phyloP scores from a whole-genome alignment of 2,797 vertebrate species.

The Austrolebias charrua region DNA sequence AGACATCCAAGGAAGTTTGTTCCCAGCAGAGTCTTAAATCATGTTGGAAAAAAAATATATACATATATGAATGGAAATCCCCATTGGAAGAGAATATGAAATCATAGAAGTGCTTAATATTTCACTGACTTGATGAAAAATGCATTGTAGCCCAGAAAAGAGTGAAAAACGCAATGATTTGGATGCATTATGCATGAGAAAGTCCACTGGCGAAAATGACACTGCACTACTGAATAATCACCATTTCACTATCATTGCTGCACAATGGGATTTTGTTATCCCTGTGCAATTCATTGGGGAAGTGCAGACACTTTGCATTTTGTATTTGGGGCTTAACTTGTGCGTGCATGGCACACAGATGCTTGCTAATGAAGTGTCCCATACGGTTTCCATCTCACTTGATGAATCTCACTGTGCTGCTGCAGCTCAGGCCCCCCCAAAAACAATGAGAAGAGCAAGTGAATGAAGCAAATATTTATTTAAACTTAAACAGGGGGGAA shows the following conservation, averaged over 20 bases:
- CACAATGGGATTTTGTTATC: conserved; percentile 70
- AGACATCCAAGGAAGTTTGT: conserved; percentile 44
- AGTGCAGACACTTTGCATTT: conserved; percentile 60
- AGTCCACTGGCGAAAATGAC: conserved; percentile 74
- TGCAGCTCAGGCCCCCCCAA: conserved; percentile 16
- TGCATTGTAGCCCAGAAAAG: conserved; percentile 77
- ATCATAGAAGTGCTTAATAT: conserved; percentile 79
- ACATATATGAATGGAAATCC: conserved; percentile 58
- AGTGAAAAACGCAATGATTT: conserved; percentile 77
- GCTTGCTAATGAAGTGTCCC: conserved; percentile 58
- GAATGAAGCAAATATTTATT: conserved; percentile 48
- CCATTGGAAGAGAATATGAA: conserved; percentile 76
- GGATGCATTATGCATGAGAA: conserved; percentile 75
- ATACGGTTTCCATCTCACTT: conserved; percentile 26
- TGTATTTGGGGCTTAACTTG: conserved; percentile 41
- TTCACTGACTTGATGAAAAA: conserved; percentile 79
- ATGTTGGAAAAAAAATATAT: conserved; percentile 40
- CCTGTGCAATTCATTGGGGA: conserved; percentile 65
- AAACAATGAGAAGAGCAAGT: conserved; percentile 14
- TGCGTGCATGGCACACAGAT: conserved; percentile 45
- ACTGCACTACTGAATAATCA: conserved; percentile 74
- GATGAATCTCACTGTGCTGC: conserved; percentile 28
- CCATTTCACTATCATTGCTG: conserved; percentile 67
- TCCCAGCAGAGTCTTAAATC: conserved; percentile 25
- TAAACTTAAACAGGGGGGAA: not conserved